phyloP scores from a whole-genome alignment of 1,140 invertebrate species.

The Stratiolaelaps scimitus region DNA sequence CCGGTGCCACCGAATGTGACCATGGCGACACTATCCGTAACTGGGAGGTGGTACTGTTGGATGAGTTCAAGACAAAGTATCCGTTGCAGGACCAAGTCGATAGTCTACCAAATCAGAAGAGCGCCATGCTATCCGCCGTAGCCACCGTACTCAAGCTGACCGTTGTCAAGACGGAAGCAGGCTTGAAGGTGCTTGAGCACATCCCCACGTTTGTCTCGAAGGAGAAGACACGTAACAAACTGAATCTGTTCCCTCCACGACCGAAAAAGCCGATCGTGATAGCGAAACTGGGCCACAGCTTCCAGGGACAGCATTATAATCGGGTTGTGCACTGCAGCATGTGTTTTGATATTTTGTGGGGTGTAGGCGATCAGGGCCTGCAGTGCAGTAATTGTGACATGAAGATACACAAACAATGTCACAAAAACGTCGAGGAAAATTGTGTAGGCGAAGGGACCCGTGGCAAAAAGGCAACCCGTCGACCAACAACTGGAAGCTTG shows the following conservation, averaged over 20 bases:
- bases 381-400: conserved; percentile 75
- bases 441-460: conserved; percentile 53
- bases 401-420: conserved; percentile 71
- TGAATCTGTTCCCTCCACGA: conserved; percentile 50
- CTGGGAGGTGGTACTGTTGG: conserved; percentile 28
- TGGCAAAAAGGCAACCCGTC: not conserved
- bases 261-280: conserved; percentile 50
- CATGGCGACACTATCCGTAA: not conserved
- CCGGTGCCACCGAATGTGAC: not conserved
- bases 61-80: not conserved
- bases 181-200: conserved; percentile 48
- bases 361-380: conserved; percentile 83
- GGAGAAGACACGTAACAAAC: conserved; percentile 61
- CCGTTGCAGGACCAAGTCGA: conserved; percentile 25
- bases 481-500: conserved; percentile 11
- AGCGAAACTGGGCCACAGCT: conserved; percentile 67
- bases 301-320: conserved; percentile 72
- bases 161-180: conserved; percentile 49
- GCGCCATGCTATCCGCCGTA: conserved; percentile 59
- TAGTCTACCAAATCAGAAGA: conserved; percentile 24
- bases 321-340: conserved; percentile 79
- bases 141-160: conserved; percentile 65
- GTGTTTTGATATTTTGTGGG: conserved; percentile 81
- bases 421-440: conserved; percentile 63
- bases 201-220: conserved; percentile 66